Evolutionary conservation across 2,888 invertebrate species (phyloP).

Genomic region (Dryadula phaetusa): DNA sequence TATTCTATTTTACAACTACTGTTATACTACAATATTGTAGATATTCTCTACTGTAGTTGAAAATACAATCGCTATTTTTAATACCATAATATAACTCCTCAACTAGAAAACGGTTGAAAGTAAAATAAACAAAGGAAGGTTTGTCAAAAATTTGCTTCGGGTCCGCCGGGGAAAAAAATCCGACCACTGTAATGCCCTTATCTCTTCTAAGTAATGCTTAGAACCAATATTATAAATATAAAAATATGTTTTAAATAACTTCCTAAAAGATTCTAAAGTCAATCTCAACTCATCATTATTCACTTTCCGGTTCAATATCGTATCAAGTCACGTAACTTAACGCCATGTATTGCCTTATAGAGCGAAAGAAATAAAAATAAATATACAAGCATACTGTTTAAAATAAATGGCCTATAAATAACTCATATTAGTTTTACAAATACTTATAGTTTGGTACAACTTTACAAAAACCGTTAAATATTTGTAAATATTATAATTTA

Average conservation of each 20-base stretch:
- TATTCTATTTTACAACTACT: neutral
- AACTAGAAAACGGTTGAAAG: slow-evolving; percentile 9
- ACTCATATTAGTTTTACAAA: no score
- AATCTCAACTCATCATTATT: neutral
- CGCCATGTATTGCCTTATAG: no score
- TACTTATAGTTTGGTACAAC: no score
- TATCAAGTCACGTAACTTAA: no score
- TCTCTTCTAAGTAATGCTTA: slow-evolving; percentile 15
- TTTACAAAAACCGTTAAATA: no score
- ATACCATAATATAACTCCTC: neutral
- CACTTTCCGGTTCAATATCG: no score
- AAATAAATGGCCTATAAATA: no score
- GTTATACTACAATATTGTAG: neutral
- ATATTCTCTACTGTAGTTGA: neutral
- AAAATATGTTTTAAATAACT: neutral
- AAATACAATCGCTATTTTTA: slow-evolving; percentile 3
- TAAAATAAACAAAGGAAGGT: slow-evolving; percentile 1
- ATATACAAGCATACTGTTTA: no score
- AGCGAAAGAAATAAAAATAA: no score
- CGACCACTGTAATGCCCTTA: slow-evolving; percentile 12
- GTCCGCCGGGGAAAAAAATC: neutral
- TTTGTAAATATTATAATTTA: no score
- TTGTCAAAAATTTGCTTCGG: slow-evolving; percentile 9
- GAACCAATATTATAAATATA: slow-evolving; percentile 6
- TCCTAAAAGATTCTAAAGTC: neutral